Base-by-base conservation (phyloP, 2,888 invertebrate species). In the Phanerotoma sp. region DNA sequence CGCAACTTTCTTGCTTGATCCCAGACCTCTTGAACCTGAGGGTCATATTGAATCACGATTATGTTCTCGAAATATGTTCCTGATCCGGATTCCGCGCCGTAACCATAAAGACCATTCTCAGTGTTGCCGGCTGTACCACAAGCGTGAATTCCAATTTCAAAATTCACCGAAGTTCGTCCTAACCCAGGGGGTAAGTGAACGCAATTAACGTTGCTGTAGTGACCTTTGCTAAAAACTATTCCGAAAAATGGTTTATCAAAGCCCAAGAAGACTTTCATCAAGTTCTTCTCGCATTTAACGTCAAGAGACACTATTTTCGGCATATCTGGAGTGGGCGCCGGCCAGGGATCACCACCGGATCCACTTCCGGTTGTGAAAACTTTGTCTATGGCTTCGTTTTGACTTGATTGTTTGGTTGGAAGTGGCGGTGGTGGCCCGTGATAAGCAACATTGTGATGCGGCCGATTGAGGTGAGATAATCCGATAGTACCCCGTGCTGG, bases 231-330 rank as follows among this genome's bases (percentile, higher is more conserved):
- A 81, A 95, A 95, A 33, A 95, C 91, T 45, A 95, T 93, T n/a
- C 95, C 95, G 68, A 91, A 93, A 81, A 95, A 95, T 0, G 95
- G 94, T 70, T 93, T 92, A 70, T 95, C 94, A 71, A 95, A 95
- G 61, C 92, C 91, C n/a, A 95, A 83, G 69, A 91, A 93, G 1
- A 96, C 93, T 75, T 94, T 89, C 95, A 96, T 96, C 52, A 91
- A 83, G 70, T 89, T 93, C 75, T 94, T 94, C 78, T 95, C 95
- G 76, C 95, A 96, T 75, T 95, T 94, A 0, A 95, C 95, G 68
- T 96, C 95, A 10, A 95, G 79, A 1, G 93, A 92, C 9, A 93
- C 86, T 58, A 95, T 95, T 78, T 94, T 93, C 0, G 95, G 94
- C 92, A 93, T 93, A 66, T 95, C 94, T 9, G 89, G 89, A 0